phyloP scores from a whole-genome alignment of 2,797 vertebrate genomes.

The Melanotaenia boesemani region DNA sequence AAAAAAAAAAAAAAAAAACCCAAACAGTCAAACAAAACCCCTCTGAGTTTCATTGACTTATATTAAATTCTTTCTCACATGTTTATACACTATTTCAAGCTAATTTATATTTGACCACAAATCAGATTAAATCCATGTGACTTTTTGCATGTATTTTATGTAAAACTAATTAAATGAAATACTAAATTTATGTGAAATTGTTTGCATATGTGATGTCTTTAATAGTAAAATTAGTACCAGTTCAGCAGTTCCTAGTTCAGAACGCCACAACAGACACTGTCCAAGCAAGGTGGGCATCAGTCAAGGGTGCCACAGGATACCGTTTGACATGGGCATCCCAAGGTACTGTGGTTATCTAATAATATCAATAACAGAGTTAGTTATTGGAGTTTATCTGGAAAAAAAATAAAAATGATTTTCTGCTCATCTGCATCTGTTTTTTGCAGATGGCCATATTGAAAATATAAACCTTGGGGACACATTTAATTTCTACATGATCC shows the following conservation, averaged over 20 bases:
- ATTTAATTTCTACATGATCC: slow-evolving; percentile 91
- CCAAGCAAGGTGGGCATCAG: slow-evolving; percentile 87
- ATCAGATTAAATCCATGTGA: neutral
- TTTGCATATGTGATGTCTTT: slow-evolving; percentile 32
- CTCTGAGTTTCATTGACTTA: neutral
- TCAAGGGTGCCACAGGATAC: slow-evolving; percentile 89
- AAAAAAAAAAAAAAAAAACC: slow-evolving; percentile 6
- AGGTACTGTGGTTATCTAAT: slow-evolving; percentile 73
- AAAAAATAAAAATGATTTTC: neutral
- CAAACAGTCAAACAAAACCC: too few species aligned
- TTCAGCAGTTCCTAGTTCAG: slow-evolving; percentile 85
- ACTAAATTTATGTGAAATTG: slow-evolving; percentile 5
- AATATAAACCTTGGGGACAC: slow-evolving; percentile 87
- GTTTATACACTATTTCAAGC: neutral
- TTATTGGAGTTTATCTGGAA: neutral
- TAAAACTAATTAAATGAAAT: neutral
- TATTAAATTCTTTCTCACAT: neutral
- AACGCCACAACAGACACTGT: slow-evolving; percentile 89
- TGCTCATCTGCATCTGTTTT: neutral
- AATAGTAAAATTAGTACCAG: slow-evolving; percentile 88
- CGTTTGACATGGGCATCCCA: slow-evolving; percentile 89
- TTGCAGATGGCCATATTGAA: slow-evolving; percentile 87
- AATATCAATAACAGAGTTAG: neutral
- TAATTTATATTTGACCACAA: neutral
- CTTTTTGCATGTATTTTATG: neutral